Conservation (phyloP, 2,888 invertebrate genomes). For the Acheta domesticus region DNA sequence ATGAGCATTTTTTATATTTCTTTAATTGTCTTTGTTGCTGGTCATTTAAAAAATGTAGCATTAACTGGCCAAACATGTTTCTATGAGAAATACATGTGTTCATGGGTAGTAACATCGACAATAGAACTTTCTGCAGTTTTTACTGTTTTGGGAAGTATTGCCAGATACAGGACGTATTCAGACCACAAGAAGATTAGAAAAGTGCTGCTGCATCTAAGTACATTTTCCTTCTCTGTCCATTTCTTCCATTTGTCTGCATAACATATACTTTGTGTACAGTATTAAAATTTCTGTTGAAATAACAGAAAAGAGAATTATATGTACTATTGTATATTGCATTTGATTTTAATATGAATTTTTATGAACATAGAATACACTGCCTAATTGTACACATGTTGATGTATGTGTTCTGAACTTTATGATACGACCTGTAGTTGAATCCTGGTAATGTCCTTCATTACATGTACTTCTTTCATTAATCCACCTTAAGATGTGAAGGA, state of each 20-base stretch:
- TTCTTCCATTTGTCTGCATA: background rate
- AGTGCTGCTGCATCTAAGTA: background rate
- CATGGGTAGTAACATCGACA: too few relatives aligned
- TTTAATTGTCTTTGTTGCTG: too few relatives aligned
- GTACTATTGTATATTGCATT: background rate
- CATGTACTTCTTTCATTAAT: background rate
- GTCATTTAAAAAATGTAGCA: too few relatives aligned
- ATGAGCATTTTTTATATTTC: background rate
- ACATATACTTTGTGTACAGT: background rate
- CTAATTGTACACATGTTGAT: background rate
- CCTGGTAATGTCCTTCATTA: background rate
- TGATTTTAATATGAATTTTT: conserved; percentile 9
- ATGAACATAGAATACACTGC: conserved; percentile 18
- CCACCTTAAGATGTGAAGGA: too few relatives aligned
- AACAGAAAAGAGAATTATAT: too few relatives aligned
- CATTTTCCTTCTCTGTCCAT: background rate
- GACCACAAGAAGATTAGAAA: background rate
- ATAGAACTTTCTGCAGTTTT: too few relatives aligned
- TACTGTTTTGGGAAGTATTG: too few relatives aligned
- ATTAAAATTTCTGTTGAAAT: background rate
- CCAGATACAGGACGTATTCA: background rate
- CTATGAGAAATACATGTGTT: too few relatives aligned
- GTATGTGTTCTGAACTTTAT: background rate
- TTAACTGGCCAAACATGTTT: too few relatives aligned
- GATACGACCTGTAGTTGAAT: background rate